phyloP scores from a whole-genome alignment of 2,888 invertebrate species.

The Carpatolechia fugitivella region DNA sequence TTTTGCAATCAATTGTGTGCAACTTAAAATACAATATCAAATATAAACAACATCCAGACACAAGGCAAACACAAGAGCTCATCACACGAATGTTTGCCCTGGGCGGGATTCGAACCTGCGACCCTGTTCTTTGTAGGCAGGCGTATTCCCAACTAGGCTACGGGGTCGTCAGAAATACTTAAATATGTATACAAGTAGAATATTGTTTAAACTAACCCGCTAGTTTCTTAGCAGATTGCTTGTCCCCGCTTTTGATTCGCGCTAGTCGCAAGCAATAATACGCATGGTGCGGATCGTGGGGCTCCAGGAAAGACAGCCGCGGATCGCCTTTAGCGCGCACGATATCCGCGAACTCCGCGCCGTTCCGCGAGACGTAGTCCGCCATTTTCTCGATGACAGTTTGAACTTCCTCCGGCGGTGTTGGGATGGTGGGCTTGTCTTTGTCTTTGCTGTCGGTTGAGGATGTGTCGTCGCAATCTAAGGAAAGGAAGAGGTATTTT shows the following conservation, averaged over 20 bases:
- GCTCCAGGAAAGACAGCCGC: conserved; percentile 91
- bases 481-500: background rate
- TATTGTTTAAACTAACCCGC: conserved; percentile 29
- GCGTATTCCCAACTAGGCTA: no score
- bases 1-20: no score
- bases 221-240: conserved; percentile 25
- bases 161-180: no score
- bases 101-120: no score
- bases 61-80: no score
- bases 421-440: conserved; percentile 59
- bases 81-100: no score
- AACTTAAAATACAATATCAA: no score
- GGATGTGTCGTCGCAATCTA: conserved; percentile 60
- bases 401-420: conserved; percentile 90
- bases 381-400: conserved; percentile 98
- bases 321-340: conserved; percentile 91
- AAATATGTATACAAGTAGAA: no score
- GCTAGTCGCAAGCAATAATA: conserved; percentile 83
- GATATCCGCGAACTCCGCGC: conserved; percentile 94
- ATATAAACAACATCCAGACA: no score
- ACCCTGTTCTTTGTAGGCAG: no score
- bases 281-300: conserved; percentile 86
- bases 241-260: conserved; percentile 51
- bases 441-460: conserved; percentile 50
- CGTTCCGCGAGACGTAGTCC: conserved; percentile 96